phyloP scores from a whole-genome alignment of 2,888 invertebrate species.

The Synergus japonicus region DNA sequence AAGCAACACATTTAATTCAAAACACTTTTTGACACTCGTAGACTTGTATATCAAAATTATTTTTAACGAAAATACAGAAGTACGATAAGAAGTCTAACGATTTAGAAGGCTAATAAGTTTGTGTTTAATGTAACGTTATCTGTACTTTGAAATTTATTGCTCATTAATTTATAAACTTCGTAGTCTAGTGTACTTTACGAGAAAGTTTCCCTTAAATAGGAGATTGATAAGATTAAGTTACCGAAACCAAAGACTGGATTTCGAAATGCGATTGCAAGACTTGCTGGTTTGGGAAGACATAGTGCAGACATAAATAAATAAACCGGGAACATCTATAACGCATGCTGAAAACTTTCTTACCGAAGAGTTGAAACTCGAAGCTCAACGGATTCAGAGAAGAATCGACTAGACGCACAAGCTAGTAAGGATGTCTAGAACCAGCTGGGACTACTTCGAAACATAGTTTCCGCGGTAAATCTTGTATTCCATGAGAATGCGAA shows the following conservation, averaged over 20 bases:
- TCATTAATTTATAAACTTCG: neutral
- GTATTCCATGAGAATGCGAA: slow-evolving; percentile 36
- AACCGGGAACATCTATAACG: slow-evolving; percentile 24
- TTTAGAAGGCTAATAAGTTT: neutral
- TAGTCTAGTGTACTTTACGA: slow-evolving; percentile 22
- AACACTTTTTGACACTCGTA: too few relatives aligned
- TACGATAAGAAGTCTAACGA: neutral
- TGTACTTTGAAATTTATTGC: slow-evolving; percentile 3
- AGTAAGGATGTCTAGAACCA: slow-evolving; percentile 24
- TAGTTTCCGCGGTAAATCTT: slow-evolving; percentile 40
- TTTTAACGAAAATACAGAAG: too few relatives aligned
- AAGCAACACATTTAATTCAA: too few relatives aligned
- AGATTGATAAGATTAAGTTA: slow-evolving; percentile 27
- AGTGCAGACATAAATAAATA: slow-evolving; percentile 34
- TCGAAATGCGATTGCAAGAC: slow-evolving; percentile 26
- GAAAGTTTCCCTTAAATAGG: slow-evolving; percentile 9
- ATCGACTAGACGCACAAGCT: slow-evolving; percentile 27
- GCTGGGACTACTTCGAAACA: slow-evolving; percentile 32
- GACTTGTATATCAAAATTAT: too few relatives aligned
- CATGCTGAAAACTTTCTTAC: slow-evolving; percentile 34
- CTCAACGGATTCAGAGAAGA: slow-evolving; percentile 32
- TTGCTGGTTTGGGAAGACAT: slow-evolving; percentile 17
- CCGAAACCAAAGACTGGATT: slow-evolving; percentile 29
- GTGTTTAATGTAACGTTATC: slow-evolving; percentile 10
- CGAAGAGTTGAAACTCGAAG: slow-evolving; percentile 32